A percentile compares a stretch with the other conserved stretches of the same genome.
Evolutionary conservation across 2,113 vertebrate species (phyloP).

Genomic region (Pseudopipra pipra): DNA sequence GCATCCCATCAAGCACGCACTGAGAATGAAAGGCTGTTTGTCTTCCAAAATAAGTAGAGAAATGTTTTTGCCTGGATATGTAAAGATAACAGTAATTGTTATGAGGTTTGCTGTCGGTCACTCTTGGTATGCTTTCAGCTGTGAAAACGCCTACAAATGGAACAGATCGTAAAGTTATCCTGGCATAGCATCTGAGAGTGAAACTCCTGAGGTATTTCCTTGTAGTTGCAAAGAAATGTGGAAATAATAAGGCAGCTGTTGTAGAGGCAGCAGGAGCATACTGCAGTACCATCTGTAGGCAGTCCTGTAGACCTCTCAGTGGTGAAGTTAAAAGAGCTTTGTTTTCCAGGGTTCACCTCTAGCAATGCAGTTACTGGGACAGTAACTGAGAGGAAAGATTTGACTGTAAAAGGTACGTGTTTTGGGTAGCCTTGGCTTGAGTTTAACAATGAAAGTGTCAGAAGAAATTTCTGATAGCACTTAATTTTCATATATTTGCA

Average conservation of each 20-base stretch:
- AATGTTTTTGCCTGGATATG: neutral
- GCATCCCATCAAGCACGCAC: neutral
- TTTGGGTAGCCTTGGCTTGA: neutral
- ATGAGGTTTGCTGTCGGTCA: neutral
- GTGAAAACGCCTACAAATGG: conserved; percentile 37
- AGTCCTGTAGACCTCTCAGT: neutral
- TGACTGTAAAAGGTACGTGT: neutral
- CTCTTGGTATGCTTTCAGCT: conserved; percentile 29
- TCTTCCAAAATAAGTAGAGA: neutral
- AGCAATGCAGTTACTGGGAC: neutral
- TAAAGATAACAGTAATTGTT: neutral
- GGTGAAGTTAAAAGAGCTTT: neutral
- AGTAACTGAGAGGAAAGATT: neutral
- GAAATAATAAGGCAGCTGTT: conserved; percentile 58
- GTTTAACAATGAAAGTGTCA: neutral
- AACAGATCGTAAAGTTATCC: conserved; percentile 24
- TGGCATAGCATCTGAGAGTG: conserved; percentile 40
- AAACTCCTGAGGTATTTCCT: conserved; percentile 33
- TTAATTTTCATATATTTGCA: neutral
- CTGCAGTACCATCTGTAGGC: neutral
- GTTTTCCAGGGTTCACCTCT: neutral
- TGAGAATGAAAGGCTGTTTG: neutral
- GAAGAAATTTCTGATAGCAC: neutral
- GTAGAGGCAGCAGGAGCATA: neutral
- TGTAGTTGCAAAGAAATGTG: conserved; percentile 38